Base-by-base conservation (phyloP, 2,797 vertebrate species). In the Schizopygopsis pylzovi region DNA sequence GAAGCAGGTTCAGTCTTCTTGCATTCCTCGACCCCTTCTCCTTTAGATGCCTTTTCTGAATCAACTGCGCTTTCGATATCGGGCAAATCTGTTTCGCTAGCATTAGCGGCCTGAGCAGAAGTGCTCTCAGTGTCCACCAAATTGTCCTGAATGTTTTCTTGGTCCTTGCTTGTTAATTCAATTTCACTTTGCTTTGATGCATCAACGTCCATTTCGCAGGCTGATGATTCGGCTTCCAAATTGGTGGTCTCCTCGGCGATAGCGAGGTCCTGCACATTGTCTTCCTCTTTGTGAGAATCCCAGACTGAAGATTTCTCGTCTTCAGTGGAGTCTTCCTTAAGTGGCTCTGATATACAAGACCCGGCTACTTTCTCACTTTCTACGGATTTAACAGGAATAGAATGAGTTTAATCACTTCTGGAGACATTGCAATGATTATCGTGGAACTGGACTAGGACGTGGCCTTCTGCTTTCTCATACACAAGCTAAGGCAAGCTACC, bases 371-470 rank as follows among this genome's bases (percentile, higher is more conserved):
- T 99, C 96, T 98, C 98, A 98, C 97, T 97, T 98, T 99, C 98
- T 99, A 99, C 97, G 97, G 97, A 98, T 98, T 98, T 98, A 99
- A 99, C 97, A 98, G 98, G 98, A 99, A 99, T 98, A 99, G 97
- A 99, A 99, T 97, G 96, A 94, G 97, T 98, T 99, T 98, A 99
- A 98, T 98, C 95, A 99, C 97, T 97, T 98, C 97, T 97, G 96
- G 28, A 98, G 97, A 98, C 95, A 98, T 95, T 98, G 96, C 96
- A 98, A 97, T 96, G 95, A 96, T 96, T 96, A 96, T 95, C 92
- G 96, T 95, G 97, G 98, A 97, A 97, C 94, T 96, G 97, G 97
- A 97, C 95, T 95, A 96, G 94, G 94, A 93, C 93, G 93, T 93
- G 93, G 93, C 93, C 94, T 93, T 93, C 91, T 91, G 92, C 90